Conservation (phyloP, 2,888 invertebrate species). For the Disparrhopalites patrizii region DNA sequence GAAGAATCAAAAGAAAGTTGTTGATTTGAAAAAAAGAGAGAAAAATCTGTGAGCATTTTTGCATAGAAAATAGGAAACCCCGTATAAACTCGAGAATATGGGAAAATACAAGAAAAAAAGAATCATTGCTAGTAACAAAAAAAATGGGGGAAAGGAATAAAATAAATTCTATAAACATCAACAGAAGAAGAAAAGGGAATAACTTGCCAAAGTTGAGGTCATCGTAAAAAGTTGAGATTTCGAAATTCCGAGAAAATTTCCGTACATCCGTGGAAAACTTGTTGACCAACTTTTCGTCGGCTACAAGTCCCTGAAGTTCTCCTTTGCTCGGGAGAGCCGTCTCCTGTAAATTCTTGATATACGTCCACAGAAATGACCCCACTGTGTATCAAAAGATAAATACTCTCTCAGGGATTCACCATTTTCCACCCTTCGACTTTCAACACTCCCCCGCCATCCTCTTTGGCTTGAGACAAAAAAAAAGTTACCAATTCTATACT, state of each 20-base stretch:
- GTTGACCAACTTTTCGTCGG: conserved; percentile 70
- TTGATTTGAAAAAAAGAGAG: too few species aligned
- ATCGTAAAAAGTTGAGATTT: conserved; percentile 81
- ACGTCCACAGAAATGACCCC: conserved; percentile 93
- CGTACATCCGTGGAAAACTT: conserved; percentile 81
- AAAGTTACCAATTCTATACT: too few species aligned
- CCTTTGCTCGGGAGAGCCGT: conserved; percentile 79
- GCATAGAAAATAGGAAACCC: too few species aligned
- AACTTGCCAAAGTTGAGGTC: conserved; percentile 75
- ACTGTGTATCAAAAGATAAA: conserved; percentile 55
- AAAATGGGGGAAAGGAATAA: neutral
- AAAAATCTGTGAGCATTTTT: too few species aligned
- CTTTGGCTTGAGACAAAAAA: too few species aligned
- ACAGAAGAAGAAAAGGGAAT: neutral
- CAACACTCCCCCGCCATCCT: too few species aligned
- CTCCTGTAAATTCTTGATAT: conserved; percentile 78
- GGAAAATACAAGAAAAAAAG: too few species aligned
- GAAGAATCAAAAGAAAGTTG: too few species aligned
- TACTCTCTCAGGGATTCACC: neutral
- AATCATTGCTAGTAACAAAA: neutral
- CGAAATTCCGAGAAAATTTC: conserved; percentile 88
- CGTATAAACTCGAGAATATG: too few species aligned
- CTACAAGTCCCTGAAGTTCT: conserved; percentile 77
- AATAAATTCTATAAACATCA: too few species aligned
- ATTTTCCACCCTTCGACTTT: neutral